These are phyloP conservation scores for Agonopterix arenella DNA, from an alignment of 2,888 invertebrate species.

Conservation along the genomic window DNA sequence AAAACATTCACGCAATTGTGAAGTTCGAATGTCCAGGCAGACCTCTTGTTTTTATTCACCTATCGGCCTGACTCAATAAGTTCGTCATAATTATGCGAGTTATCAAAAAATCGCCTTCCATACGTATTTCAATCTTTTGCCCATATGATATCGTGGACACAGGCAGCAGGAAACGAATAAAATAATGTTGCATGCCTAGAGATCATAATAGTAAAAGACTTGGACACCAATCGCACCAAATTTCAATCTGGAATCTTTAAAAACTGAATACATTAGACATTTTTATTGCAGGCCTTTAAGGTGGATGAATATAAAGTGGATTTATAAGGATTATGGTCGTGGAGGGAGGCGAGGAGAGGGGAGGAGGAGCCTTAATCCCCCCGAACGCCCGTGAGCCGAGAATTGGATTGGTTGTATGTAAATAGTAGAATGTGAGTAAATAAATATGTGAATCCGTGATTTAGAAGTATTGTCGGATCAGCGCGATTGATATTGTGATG, in stretches of 20 bases:
- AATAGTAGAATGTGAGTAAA: slow-evolving; percentile 70
- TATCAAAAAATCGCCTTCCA: too few relatives aligned
- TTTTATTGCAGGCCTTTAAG: slow-evolving; percentile 71
- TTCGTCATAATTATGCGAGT: too few relatives aligned
- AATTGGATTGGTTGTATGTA: slow-evolving; percentile 73
- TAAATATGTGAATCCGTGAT: slow-evolving; percentile 63
- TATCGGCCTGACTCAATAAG: too few relatives aligned
- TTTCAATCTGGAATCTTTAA: neutral
- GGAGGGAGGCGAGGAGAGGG: slow-evolving; percentile 26
- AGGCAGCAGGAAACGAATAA: too few relatives aligned
- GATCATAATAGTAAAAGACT: neutral
- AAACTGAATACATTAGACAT: slow-evolving; percentile 39
- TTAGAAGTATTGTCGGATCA: slow-evolving; percentile 56
- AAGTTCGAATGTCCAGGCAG: too few relatives aligned
- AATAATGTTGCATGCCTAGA: too few relatives aligned
- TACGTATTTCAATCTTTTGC: too few relatives aligned
- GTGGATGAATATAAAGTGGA: slow-evolving; percentile 76
- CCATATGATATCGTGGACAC: too few relatives aligned
- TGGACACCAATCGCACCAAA: neutral
- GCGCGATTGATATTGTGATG: slow-evolving; percentile 33
- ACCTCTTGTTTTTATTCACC: too few relatives aligned
- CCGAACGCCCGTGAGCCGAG: slow-evolving; percentile 55
- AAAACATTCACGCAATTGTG: too few relatives aligned
- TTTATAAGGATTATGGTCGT: slow-evolving; percentile 64
- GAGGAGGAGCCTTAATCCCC: slow-evolving; percentile 55